Evolutionary conservation across 2,797 vertebrate genomes (phyloP).

Genomic region (Nannoperca obscura): DNA sequence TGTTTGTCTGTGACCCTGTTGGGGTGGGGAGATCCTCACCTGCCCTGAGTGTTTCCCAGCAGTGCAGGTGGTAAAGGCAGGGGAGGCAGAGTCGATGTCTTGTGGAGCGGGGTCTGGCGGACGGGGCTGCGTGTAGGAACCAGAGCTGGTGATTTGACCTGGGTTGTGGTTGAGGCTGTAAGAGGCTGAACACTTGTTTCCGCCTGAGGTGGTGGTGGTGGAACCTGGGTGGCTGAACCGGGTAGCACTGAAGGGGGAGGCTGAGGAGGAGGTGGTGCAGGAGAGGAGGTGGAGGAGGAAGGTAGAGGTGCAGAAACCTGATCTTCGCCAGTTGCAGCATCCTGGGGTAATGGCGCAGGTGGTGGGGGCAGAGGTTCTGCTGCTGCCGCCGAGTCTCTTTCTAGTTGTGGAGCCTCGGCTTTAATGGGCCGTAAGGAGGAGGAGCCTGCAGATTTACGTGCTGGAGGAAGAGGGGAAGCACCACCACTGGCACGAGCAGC

Average conservation of each 20-base stretch:
- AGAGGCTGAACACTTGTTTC: constrained; percentile 56
- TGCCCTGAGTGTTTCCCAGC: constrained; percentile 93
- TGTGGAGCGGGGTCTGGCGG: constrained; percentile 84
- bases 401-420: constrained; percentile 68
- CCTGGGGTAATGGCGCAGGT: constrained; percentile 77
- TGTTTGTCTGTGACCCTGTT: neutral
- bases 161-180: constrained; percentile 58
- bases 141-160: constrained; percentile 82
- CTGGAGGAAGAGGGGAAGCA: constrained; percentile 72
- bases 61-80: constrained; percentile 94
- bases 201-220: constrained; percentile 84
- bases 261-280: constrained; percentile 81
- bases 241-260: constrained; percentile 71
- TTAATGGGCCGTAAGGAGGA: constrained; percentile 63
- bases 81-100: constrained; percentile 96
- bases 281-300: constrained; percentile 81
- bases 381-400: constrained; percentile 63
- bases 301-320: constrained; percentile 64
- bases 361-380: constrained; percentile 79
- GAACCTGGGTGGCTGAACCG: constrained; percentile 73
- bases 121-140: constrained; percentile 78
- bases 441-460: constrained; percentile 58
- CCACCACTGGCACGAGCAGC: constrained; percentile 85
- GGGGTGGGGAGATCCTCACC: constrained; percentile 83
- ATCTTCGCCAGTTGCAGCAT: constrained; percentile 65